These are phyloP conservation scores for Oithona nana DNA, from an alignment of 2,888 invertebrate species.

Conservation along the genomic window DNA sequence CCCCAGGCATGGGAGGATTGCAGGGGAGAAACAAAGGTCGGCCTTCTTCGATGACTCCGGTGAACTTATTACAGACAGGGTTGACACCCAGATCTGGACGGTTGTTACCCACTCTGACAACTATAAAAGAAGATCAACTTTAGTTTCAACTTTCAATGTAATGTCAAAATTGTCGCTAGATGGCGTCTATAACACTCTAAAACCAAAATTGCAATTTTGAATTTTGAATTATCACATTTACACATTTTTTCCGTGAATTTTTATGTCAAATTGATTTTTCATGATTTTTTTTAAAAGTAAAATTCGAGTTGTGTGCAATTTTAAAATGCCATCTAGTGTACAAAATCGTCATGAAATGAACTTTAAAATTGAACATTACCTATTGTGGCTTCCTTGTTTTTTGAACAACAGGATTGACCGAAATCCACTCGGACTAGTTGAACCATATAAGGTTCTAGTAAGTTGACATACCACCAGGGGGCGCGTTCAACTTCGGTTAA, in stretches of 20 bases:
- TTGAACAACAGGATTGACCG: slow-evolving; percentile 58
- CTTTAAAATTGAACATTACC: too few species aligned
- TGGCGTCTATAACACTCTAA: too few species aligned
- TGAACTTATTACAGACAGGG: slow-evolving; percentile 59
- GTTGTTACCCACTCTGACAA: slow-evolving; percentile 78
- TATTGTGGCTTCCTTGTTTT: not conserved
- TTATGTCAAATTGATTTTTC: too few species aligned
- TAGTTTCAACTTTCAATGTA: slow-evolving; percentile 44
- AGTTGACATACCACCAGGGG: slow-evolving; percentile 90
- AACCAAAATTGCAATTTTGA: too few species aligned
- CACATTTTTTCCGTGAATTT: too few species aligned
- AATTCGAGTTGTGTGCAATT: too few species aligned
- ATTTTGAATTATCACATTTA: too few species aligned
- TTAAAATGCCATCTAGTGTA: too few species aligned
- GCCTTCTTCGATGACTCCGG: slow-evolving; percentile 61
- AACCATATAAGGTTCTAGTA: slow-evolving; percentile 84
- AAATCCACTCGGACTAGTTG: slow-evolving; percentile 75
- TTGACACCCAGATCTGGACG: slow-evolving; percentile 76
- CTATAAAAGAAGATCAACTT: too few species aligned
- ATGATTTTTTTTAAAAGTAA: too few species aligned
- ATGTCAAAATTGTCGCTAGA: not conserved
- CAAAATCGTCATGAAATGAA: too few species aligned
- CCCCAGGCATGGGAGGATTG: slow-evolving; percentile 85
- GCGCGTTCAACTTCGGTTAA: slow-evolving; percentile 58
- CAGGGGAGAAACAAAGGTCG: slow-evolving; percentile 78